Evolutionary conservation across 1,140 invertebrate species (phyloP).

Genomic region (Drosophila nannoptera): DNA sequence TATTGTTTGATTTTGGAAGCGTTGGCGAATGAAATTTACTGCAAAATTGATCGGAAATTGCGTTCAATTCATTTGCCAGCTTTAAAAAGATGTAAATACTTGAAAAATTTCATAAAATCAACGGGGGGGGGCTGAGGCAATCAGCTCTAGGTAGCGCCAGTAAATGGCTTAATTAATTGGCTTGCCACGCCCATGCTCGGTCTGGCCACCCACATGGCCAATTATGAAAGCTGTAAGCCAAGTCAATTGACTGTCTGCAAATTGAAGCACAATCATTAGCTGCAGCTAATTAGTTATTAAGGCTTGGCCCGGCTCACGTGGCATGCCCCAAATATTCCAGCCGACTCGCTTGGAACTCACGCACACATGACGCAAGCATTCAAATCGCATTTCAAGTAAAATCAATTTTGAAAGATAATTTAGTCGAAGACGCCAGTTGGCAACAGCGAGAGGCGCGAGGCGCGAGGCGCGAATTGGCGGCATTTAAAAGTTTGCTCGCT

Average conservation of each 20-base stretch:
- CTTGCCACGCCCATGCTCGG: conserved; percentile 15
- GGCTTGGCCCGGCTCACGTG: conserved; percentile 15
- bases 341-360: conserved; percentile 11
- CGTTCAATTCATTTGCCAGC: conserved; percentile 2
- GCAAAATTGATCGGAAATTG: conserved; percentile 43
- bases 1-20: background rate
- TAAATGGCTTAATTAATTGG: conserved; percentile 37
- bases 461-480: conserved; percentile 23
- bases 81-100: conserved; percentile 4
- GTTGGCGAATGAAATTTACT: conserved; percentile 4
- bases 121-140: conserved; percentile 11
- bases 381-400: conserved; percentile 24
- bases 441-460: conserved; percentile 2
- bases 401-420: conserved; percentile 31
- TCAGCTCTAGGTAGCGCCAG: conserved; percentile 7
- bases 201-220: conserved; percentile 22
- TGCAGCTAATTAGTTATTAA: conserved; percentile 45
- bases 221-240: conserved; percentile 8
- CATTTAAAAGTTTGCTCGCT: conserved; percentile 40
- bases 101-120: background rate
- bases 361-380: conserved; percentile 21
- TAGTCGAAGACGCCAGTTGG: conserved; percentile 12
- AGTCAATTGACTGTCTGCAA: background rate
- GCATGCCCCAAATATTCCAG: conserved; percentile 49
- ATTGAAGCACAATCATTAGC: conserved; percentile 27